Evolutionary conservation across 2,888 invertebrate species (phyloP), one percentile per base, ranked within the genome.

Genomic region (Acronicta alni): DNA sequence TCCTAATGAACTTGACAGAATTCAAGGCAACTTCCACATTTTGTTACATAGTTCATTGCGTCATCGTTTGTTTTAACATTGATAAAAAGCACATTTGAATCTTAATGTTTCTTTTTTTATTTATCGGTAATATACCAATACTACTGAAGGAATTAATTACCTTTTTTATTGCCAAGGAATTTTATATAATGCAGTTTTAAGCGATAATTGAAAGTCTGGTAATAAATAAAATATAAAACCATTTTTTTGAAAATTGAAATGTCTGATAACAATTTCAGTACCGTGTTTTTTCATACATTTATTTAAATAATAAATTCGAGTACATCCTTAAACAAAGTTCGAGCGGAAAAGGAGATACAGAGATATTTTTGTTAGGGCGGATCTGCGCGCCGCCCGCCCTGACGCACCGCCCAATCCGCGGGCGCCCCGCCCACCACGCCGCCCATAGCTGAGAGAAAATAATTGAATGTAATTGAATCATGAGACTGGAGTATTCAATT

Each of bases 391-490:
- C 86, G 84, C 87, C 91, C 91, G 87, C 85, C 87, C 81, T 73
- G 51, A 66, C 84, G 67, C 69, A 72, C 91, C 91, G 91, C 91
- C 92, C 88, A 88, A 83, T 80, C 81, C 72, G 70, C 69, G 52
- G 65, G 38, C 75, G 83, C 81, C 80, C 89, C 91, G 91, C 92
- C 92, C 85, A 86, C 69, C 73, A 64, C 63, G 70, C 86, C 85
- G 84, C 85, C 87, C 86, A 84, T 67, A 75, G 67, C 75, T 45
- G 56, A 63, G 77, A 80, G 71, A 63, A 80, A 81, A 88, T 92
- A 92, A 92, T 92, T 90, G 90, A 86, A 79, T 80, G 83, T 92
- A 92, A 93, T 92, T 89, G 85, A 91, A 92, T 92, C 87, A 89
- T 81, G 83, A 80, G 81, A 61, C 71, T 70, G 69, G 72, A 81